Evolutionary conservation across 2,888 invertebrate genomes (phyloP), one percentile per base, ranked within the genome.

Genomic region (Hyppa rectilinea): DNA sequence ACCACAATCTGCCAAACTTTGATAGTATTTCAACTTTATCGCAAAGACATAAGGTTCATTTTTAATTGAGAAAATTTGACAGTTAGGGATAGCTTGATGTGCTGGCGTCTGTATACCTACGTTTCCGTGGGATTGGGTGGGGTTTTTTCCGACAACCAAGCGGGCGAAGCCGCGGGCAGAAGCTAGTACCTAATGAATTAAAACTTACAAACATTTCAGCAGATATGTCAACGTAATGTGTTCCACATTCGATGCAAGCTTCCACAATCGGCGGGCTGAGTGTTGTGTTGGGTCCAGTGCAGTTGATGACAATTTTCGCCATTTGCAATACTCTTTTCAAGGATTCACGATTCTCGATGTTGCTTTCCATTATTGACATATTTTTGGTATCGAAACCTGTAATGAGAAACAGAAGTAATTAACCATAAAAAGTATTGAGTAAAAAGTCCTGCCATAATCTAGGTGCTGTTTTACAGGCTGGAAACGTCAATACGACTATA

Each of bases 141-240:
- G n/a, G n/a, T n/a, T n/a, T n/a, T n/a, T n/a, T n/a, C n/a, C n/a
- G n/a, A n/a, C n/a, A n/a, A n/a, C n/a, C n/a, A n/a, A n/a, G n/a
- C n/a, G n/a, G n/a, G n/a, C n/a, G n/a, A n/a, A n/a, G n/a, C n/a
- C n/a, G n/a, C n/a, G n/a, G n/a, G n/a, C n/a, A n/a, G n/a, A n/a
- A n/a, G n/a, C n/a, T n/a, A n/a, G n/a, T n/a, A n/a, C n/a, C n/a
- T n/a, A 43, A n/a, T 45, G 7, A 36, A 38, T 26, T 14, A 58
- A 38, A 36, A 85, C 91, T 90, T 83, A 93, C 93, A 75, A 89
- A 87, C 29, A 91, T 75, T 83, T 93, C 93, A 2, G 92, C 92
- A 1, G 93, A 92, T 72, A 93, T 90, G 66, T 93, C 93, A 17
- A 93, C 84, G 58, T 92, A 93, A 73, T 93, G 90, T 1, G 93